Evolutionary conservation across 2,888 invertebrate genomes (phyloP), one percentile per base, ranked within the genome.

Genomic region (Automeris io): DNA sequence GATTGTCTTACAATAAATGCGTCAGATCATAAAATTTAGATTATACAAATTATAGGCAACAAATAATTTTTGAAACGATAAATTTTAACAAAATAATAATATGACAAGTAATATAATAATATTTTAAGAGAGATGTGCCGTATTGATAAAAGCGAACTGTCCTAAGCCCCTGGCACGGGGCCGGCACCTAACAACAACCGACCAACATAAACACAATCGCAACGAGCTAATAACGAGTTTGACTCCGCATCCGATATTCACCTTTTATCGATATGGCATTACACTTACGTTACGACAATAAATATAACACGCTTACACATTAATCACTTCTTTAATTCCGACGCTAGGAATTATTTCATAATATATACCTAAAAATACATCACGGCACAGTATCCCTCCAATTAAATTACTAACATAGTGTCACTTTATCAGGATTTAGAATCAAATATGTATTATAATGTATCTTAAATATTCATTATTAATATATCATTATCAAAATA

Each of bases 321-420:
- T 86, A 86, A 81, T 86, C 86, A 86, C 86, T 83, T 85, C 78
- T 77, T 85, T 83, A 82, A 86, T 86, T 85, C 86, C 86, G 86
- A 86, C 86, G 86, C 86, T 85, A 86, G 86, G 86, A 86, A 85
- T 86, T 85, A 85, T 81, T 76, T 82, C 74, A 82, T 83, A 86
- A 85, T 85, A 86, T 86, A 86, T 85, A 86, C 86, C 85, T 86
- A 86, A 85, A 86, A 86, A 86, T 86, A 86, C 86, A 86, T 86
- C 86, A 86, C 86, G 86, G 86, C 87, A 86, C 86, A 86, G 86
- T 86, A 86, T 86, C 86, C 86, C 86, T 85, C 86, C 86, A 86
- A 86, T 85, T 86, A 86, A 83, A 81, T 81, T 82, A 85, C 86
- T 83, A 82, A 86, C 75, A 75, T 86, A 85, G 85, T 86, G 85